These are phyloP conservation scores for Shargacucullia verbasci DNA, from an alignment of 2,888 invertebrate species.

Conservation along the genomic window DNA sequence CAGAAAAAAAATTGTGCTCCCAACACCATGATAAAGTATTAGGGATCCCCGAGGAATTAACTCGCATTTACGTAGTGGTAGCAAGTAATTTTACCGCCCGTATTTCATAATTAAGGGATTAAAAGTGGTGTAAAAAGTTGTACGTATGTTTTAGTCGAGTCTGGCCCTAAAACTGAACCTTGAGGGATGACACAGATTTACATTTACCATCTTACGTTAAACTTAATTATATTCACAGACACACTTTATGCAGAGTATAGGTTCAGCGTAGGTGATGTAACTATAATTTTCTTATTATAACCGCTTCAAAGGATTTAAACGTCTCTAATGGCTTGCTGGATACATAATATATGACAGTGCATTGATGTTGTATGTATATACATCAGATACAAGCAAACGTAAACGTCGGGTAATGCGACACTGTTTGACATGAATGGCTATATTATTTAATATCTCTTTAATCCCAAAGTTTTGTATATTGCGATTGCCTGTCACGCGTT, in stretches of 20 bases:
- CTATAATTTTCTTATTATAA: constrained; percentile 4
- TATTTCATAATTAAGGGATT: constrained; percentile 29
- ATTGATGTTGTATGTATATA: neutral
- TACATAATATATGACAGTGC: neutral
- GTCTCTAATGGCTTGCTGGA: neutral
- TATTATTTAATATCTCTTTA: too few relatives aligned
- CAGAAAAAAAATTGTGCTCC: neutral
- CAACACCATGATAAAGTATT: neutral
- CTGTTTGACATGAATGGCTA: too few relatives aligned
- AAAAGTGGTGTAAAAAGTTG: constrained; percentile 18
- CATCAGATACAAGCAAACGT: too few relatives aligned
- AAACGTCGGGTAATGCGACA: neutral
- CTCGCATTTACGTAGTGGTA: neutral
- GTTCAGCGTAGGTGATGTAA: constrained; percentile 3
- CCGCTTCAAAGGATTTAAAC: neutral
- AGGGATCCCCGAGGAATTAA: constrained; percentile 1
- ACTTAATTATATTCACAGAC: constrained; percentile 6
- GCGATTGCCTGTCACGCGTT: too few relatives aligned
- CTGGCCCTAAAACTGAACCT: constrained; percentile 1
- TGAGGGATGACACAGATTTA: constrained; percentile 20
- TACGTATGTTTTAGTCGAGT: neutral
- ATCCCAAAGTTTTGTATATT: too few relatives aligned
- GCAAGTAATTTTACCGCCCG: constrained; percentile 2
- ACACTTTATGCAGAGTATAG: constrained; percentile 4
- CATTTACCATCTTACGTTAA: constrained; percentile 13